phyloP scores from a whole-genome alignment of 2,888 invertebrate genomes.

The Neoaliturus tenellus region DNA sequence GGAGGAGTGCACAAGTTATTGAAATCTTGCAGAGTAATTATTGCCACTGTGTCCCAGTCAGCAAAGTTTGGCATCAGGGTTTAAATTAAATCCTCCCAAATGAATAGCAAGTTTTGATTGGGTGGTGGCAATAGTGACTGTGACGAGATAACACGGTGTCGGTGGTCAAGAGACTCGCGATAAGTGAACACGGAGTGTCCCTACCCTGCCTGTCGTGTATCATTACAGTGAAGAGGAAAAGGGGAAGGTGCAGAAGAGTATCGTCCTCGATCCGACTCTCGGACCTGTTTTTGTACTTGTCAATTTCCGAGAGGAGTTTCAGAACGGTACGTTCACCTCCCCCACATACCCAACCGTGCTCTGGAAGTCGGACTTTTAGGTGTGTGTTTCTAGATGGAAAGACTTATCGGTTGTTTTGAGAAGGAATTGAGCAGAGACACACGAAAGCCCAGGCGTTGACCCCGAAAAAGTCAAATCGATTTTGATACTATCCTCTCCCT shows the following conservation, averaged over 20 bases:
- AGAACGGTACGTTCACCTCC: background rate
- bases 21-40: background rate
- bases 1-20: background rate
- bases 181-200: slow-evolving; percentile 2
- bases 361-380: slow-evolving; percentile 30
- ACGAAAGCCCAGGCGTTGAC: slow-evolving; percentile 58
- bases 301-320: too few species aligned
- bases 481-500: slow-evolving; percentile 60
- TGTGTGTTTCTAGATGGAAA: slow-evolving; percentile 22
- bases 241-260: too few species aligned
- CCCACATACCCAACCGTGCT: slow-evolving; percentile 33
- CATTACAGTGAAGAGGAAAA: background rate
- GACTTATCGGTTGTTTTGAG: slow-evolving; percentile 33
- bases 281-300: too few species aligned
- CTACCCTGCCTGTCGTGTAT: slow-evolving; percentile 53
- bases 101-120: background rate
- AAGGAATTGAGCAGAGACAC: slow-evolving; percentile 44
- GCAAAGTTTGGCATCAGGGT: too few species aligned
- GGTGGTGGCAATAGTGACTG: background rate
- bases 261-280: background rate
- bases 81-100: too few species aligned
- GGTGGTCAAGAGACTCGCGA: slow-evolving; percentile 13
- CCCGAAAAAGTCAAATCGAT: slow-evolving; percentile 58
- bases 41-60: background rate
- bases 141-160: background rate